Evolutionary conservation across 30 jellyfish, hydroid and myxozoan species (phyloP).

Genomic region (Nemopilema nomurai): DNA sequence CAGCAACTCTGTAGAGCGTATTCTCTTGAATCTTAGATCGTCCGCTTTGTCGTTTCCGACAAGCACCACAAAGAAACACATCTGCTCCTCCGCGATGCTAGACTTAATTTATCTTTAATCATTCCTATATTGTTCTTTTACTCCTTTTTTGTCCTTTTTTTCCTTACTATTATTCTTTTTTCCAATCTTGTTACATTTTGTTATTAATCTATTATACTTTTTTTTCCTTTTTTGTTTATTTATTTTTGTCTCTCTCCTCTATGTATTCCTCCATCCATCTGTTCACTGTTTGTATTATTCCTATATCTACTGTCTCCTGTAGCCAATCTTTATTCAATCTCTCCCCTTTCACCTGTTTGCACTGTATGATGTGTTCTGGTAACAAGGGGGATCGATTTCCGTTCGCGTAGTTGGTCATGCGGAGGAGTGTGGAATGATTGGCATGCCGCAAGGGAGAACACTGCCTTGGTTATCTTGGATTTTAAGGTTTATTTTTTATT

Average conservation of each 20-base stretch:
- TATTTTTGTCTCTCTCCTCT: constrained; percentile 6
- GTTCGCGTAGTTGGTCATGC: constrained; percentile 1
- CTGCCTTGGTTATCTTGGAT: background rate
- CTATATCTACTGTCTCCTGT: background rate
- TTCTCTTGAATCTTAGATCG: background rate
- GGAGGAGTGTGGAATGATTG: constrained; percentile 60
- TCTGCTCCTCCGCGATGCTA: constrained; percentile 11
- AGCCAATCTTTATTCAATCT: background rate
- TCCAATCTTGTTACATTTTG: no score
- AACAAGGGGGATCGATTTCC: background rate
- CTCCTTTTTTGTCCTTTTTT: background rate
- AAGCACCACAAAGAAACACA: constrained; percentile 3
- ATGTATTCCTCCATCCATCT: constrained; percentile 23
- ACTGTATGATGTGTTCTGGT: background rate
- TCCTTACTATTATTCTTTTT: no score
- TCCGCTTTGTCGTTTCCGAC: background rate
- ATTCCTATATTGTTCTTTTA: background rate
- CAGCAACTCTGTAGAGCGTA: no score
- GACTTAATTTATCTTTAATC: background rate
- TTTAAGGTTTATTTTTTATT: background rate
- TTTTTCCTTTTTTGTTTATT: background rate
- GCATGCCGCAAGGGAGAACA: constrained; percentile 43
- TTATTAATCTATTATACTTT: no score
- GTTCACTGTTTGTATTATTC: constrained; percentile 8
- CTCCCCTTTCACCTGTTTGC: constrained; percentile 8